These are phyloP conservation scores for Lacerta bilineata DNA, from an alignment of 2,797 vertebrate genomes.

Conservation along the genomic window DNA sequence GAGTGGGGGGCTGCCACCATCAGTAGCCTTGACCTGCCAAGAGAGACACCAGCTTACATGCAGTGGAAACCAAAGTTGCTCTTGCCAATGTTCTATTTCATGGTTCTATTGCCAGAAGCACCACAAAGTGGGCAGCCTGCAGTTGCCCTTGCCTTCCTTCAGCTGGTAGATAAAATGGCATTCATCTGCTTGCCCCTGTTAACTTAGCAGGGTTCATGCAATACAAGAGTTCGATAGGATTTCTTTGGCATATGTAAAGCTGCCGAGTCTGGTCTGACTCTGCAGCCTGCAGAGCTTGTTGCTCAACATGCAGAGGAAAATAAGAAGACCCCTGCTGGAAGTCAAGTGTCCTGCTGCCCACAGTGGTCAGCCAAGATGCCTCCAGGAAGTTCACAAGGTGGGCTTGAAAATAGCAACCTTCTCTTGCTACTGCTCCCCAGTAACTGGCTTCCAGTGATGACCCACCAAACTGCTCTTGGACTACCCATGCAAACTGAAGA, in stretches of 20 bases:
- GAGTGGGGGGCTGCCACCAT: conserved; percentile 84
- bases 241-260: not conserved
- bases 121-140: not conserved
- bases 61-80: not conserved
- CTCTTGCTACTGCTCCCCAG: not conserved
- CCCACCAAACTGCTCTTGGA: not conserved
- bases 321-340: not conserved
- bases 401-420: not conserved
- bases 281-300: not conserved
- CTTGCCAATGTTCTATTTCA: not conserved
- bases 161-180: not conserved
- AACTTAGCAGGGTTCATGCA: not conserved
- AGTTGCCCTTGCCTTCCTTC: not conserved
- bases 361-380: not conserved
- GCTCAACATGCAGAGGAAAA: not conserved
- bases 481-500: not conserved
- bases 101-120: not conserved
- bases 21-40: conserved; percentile 90
- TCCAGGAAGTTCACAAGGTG: not conserved
- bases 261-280: not conserved
- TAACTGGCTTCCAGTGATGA: not conserved
- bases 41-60: not conserved
- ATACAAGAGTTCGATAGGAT: not conserved
- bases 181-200: not conserved
- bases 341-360: not conserved